Conservation (phyloP, 2,888 invertebrate species). For the Melolontha melolontha region DNA sequence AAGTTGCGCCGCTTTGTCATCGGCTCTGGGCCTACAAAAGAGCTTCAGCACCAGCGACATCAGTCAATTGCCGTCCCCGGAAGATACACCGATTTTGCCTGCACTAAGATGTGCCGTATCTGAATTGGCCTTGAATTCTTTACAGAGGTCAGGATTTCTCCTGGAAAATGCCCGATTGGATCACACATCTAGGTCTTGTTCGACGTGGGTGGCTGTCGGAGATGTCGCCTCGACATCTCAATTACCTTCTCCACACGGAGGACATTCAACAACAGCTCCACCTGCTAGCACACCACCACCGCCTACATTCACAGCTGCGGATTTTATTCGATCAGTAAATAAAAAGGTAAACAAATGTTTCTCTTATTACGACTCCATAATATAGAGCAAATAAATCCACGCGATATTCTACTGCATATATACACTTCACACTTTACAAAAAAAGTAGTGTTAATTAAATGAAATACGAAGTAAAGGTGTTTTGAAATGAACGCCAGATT, state of each 20-base stretch:
- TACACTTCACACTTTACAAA: too few relatives aligned
- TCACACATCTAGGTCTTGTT: slow-evolving; percentile 76
- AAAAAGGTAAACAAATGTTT: slow-evolving; percentile 72
- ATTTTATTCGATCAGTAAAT: slow-evolving; percentile 81
- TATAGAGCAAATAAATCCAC: too few relatives aligned
- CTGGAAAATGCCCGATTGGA: slow-evolving; percentile 72
- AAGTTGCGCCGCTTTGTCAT: slow-evolving; percentile 83
- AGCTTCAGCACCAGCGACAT: slow-evolving; percentile 89
- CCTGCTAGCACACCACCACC: slow-evolving; percentile 58
- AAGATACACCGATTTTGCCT: slow-evolving; percentile 61
- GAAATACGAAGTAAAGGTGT: too few relatives aligned
- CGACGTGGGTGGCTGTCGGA: slow-evolving; percentile 90
- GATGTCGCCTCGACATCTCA: slow-evolving; percentile 81
- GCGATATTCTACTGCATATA: too few relatives aligned
- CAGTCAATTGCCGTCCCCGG: slow-evolving; percentile 70
- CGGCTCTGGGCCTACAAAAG: slow-evolving; percentile 83
- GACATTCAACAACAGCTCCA: slow-evolving; percentile 61
- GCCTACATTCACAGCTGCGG: slow-evolving; percentile 73
- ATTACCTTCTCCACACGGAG: slow-evolving; percentile 85
- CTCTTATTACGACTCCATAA: too few relatives aligned
- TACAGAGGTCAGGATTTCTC: slow-evolving; percentile 69
- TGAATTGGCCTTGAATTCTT: slow-evolving; percentile 70
- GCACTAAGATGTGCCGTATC: slow-evolving; percentile 67
- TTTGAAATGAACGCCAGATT: too few relatives aligned
- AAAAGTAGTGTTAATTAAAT: too few relatives aligned